phyloP scores from a whole-genome alignment of 2,797 vertebrate species.

The Lacerta viridis region DNA sequence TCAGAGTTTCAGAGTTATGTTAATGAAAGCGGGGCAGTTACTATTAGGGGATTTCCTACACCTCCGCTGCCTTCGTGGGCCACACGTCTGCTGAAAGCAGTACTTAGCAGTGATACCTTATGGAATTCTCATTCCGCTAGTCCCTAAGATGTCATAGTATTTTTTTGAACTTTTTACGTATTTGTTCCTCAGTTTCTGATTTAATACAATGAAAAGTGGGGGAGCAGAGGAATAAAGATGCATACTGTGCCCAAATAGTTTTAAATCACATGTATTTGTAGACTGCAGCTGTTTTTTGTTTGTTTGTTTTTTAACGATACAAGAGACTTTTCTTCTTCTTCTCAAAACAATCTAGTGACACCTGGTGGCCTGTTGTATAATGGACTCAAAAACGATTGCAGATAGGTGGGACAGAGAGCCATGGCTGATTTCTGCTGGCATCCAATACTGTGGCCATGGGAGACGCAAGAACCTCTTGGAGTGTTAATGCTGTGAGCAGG shows the following conservation, averaged over 20 bases:
- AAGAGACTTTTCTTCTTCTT: too few species aligned
- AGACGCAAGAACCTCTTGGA: too few species aligned
- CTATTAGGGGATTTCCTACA: too few species aligned
- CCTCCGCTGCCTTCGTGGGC: too few species aligned
- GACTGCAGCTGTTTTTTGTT: not conserved
- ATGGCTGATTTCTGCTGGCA: not conserved
- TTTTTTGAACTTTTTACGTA: not conserved
- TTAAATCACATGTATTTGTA: not conserved
- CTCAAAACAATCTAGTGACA: slow-evolving; percentile 6
- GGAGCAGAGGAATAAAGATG: not conserved
- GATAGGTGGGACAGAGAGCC: not conserved
- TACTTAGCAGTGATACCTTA: not conserved
- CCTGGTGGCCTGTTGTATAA: slow-evolving; percentile 15
- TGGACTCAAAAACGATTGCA: not conserved
- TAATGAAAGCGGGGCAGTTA: not conserved
- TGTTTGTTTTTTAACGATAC: too few species aligned
- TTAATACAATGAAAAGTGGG: not conserved
- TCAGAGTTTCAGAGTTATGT: not conserved
- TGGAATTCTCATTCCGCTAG: not conserved
- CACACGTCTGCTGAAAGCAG: not conserved
- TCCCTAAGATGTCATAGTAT: not conserved
- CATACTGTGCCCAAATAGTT: not conserved
- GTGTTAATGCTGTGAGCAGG: too few species aligned
- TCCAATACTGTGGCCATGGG: too few species aligned
- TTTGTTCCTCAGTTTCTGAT: not conserved